phyloP scores from a whole-genome alignment of 92 coral and sea anemone genomes.

The Actinostola sp. region DNA sequence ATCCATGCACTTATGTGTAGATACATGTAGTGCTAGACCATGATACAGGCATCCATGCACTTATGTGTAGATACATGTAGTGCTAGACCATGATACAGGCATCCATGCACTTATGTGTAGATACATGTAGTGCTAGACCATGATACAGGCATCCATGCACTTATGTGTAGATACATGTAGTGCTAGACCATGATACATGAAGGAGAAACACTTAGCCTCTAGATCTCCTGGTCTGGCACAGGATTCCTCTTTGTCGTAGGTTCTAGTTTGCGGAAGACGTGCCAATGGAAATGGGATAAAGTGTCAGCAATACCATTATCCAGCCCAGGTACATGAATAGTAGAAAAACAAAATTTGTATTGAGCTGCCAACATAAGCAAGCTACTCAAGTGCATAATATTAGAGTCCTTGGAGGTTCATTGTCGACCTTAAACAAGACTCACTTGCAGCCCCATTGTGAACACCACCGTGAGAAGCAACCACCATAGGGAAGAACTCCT shows the following conservation, averaged over 20 bases:
- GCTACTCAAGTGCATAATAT: constrained; percentile 34
- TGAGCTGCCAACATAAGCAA: constrained; percentile 25
- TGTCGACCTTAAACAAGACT: constrained; percentile 24
- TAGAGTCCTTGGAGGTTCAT: constrained; percentile 33
- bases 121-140: no score
- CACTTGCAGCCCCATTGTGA: constrained; percentile 25
- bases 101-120: no score
- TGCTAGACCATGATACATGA: constrained; percentile 17
- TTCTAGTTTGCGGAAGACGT: no score
- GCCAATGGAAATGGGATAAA: no score
- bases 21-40: no score
- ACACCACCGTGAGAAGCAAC: constrained; percentile 48
- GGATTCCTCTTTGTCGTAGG: no score
- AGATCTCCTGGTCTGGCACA: neutral
- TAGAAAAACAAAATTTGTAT: constrained; percentile 17
- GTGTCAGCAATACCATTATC: constrained; percentile 30
- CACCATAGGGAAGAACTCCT: constrained; percentile 35
- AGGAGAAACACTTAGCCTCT: neutral
- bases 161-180: no score
- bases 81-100: no score
- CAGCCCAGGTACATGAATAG: constrained; percentile 8
- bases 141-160: no score
- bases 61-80: no score
- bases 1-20: no score
- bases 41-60: no score